Conservation (phyloP, 2,113 vertebrate genomes). For the Chitala chitala region DNA sequence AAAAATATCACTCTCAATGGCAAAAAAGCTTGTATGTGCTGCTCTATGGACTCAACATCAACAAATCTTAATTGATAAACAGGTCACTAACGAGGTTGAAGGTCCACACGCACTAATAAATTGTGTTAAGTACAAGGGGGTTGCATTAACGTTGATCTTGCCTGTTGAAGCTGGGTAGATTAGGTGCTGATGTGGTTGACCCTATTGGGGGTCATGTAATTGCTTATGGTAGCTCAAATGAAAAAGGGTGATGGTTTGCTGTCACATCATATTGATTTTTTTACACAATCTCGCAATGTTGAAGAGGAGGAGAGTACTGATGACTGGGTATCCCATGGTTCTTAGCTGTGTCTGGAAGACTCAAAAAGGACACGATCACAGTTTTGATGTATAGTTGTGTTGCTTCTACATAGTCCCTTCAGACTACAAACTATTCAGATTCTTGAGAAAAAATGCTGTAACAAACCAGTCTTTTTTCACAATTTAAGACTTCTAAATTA, state of each 20-base stretch:
- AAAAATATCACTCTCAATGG: too few species aligned
- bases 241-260: slow-evolving; percentile 42
- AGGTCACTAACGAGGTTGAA: not conserved
- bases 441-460: too few species aligned
- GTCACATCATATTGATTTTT: slow-evolving; percentile 51
- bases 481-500: too few species aligned
- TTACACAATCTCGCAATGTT: slow-evolving; percentile 42
- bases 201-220: slow-evolving; percentile 34
- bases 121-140: not conserved
- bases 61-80: not conserved
- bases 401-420: too few species aligned
- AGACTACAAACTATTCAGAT: too few species aligned
- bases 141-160: not conserved
- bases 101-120: slow-evolving; percentile 4
- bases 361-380: too few species aligned
- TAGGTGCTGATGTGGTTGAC: slow-evolving; percentile 6
- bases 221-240: slow-evolving; percentile 45
- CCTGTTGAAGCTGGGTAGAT: slow-evolving; percentile 33
- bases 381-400: too few species aligned
- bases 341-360: too few species aligned
- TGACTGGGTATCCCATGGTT: not conserved
- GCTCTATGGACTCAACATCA: not conserved
- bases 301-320: not conserved
- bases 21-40: too few species aligned
- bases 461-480: too few species aligned